Conservation (phyloP, 2,888 invertebrate species). For the Spialia ferax region DNA sequence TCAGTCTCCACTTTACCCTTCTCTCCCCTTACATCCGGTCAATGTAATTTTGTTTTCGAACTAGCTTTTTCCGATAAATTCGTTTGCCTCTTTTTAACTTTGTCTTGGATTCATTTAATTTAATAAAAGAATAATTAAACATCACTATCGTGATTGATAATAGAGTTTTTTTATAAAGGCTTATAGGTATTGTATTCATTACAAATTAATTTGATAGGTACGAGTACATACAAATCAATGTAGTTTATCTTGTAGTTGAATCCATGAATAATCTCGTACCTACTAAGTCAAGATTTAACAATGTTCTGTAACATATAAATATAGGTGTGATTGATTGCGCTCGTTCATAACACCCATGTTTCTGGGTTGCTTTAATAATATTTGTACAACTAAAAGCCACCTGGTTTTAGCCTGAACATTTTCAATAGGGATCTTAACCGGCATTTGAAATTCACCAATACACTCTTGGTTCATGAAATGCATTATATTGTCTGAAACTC, state of each 20-base stretch:
- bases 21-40: conserved; percentile 20
- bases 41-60: conserved; percentile 19
- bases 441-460: too few relatives aligned
- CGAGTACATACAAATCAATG: too few relatives aligned
- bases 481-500: too few relatives aligned
- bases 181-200: too few relatives aligned
- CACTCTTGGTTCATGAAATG: too few relatives aligned
- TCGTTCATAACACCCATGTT: not conserved
- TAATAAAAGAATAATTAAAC: not conserved
- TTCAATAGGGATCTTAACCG: too few relatives aligned
- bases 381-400: too few relatives aligned
- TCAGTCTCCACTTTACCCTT: too few relatives aligned
- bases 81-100: conserved; percentile 5
- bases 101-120: not conserved
- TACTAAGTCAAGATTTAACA: not conserved
- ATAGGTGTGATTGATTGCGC: conserved; percentile 3
- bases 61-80: conserved; percentile 28
- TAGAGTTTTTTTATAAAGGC: not conserved
- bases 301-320: not conserved
- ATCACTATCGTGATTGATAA: not conserved
- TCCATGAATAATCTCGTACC: too few relatives aligned
- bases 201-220: too few relatives aligned
- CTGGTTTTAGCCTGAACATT: too few relatives aligned
- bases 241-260: too few relatives aligned
- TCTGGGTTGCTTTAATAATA: not conserved